These are phyloP conservation scores for Paracanthobrama guichenoti DNA, from an alignment of 2,113 vertebrate genomes.

Conservation along the genomic window DNA sequence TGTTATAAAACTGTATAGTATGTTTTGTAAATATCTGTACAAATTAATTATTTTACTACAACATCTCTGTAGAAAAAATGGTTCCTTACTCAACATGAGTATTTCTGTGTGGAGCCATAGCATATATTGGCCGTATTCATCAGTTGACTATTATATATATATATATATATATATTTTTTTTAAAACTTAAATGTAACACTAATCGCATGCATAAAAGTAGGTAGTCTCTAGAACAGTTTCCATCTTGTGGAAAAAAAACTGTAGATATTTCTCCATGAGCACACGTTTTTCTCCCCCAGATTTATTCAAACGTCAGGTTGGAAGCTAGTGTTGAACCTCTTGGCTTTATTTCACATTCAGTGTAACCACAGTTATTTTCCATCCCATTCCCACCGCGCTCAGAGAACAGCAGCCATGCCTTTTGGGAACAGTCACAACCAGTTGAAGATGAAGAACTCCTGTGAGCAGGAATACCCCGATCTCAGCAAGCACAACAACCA, in stretches of 20 bases:
- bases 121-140: neutral
- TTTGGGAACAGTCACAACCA: conserved; percentile 95
- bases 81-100: neutral
- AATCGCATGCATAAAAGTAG: neutral
- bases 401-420: conserved; percentile 80
- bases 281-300: conserved; percentile 6
- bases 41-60: neutral
- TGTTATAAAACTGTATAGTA: neutral
- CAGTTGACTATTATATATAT: too few relatives aligned
- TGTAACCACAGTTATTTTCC: conserved; percentile 25
- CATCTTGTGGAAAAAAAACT: neutral
- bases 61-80: neutral
- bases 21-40: neutral
- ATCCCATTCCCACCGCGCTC: neutral
- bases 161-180: too few relatives aligned
- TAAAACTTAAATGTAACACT: neutral
- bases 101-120: neutral
- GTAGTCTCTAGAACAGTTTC: neutral
- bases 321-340: neutral
- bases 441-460: conserved; percentile 80
- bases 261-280: conserved; percentile 1
- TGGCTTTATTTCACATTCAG: neutral
- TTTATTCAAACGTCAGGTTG: neutral
- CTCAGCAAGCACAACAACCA: conserved; percentile 92
- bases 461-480: conserved; percentile 87